Percentiles rank a stretch among this genome's conserved stretches.
These are phyloP conservation scores for Apotomis turbidana DNA, from an alignment of 2,888 invertebrate genomes.

Conservation along the genomic window DNA sequence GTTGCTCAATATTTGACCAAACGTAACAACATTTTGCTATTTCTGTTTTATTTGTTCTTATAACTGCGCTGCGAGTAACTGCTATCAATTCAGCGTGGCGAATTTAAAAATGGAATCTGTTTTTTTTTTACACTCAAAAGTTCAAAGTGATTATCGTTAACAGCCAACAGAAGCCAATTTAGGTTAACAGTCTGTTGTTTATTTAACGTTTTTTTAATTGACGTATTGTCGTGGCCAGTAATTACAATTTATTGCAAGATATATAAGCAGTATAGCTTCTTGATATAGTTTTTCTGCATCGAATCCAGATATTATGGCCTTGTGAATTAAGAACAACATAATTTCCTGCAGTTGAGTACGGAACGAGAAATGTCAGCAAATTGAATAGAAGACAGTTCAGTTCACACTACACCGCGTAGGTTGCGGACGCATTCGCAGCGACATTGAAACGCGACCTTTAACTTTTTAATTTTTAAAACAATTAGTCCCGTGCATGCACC, in stretches of 20 bases:
- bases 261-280: background rate
- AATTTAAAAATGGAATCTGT: constrained; percentile 17
- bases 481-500: constrained; percentile 44
- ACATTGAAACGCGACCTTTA: constrained; percentile 53
- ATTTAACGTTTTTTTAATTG: constrained; percentile 37
- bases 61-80: constrained; percentile 3
- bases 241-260: constrained; percentile 15
- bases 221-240: constrained; percentile 27
- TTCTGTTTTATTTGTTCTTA: constrained; percentile 16
- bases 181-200: constrained; percentile 27
- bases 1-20: constrained; percentile 13
- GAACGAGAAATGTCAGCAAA: constrained; percentile 43
- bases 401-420: constrained; percentile 57
- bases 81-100: constrained; percentile 15
- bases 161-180: constrained; percentile 25
- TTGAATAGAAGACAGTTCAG: constrained; percentile 58
- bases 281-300: background rate
- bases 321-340: constrained; percentile 23
- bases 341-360: constrained; percentile 31
- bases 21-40: constrained; percentile 10
- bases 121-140: constrained; percentile 4
- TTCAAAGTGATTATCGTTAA: constrained; percentile 9
- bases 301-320: constrained; percentile 28
- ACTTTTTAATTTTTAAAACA: constrained; percentile 51
- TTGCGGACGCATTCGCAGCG: constrained; percentile 57